Percentiles rank a stretch among this genome's conserved stretches.
Evolutionary conservation across 2,797 vertebrate species (phyloP).

Genomic region (Neosalanx taihuensis): DNA sequence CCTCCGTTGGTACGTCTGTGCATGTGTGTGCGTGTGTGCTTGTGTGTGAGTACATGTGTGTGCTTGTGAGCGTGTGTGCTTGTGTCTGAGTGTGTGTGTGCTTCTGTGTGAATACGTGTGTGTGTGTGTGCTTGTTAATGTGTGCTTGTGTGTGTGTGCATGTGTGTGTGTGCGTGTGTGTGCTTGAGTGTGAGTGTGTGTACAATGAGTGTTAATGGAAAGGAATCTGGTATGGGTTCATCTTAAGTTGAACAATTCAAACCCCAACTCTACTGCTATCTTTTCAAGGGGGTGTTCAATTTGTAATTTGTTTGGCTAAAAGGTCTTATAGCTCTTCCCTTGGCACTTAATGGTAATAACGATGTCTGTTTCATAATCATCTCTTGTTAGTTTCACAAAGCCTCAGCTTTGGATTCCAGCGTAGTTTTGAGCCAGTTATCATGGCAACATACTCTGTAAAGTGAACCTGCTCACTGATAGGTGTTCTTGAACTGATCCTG

Average conservation of each 20-base stretch:
- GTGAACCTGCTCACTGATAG: no score
- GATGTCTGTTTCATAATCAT: no score
- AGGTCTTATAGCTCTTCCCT: no score
- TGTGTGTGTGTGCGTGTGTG: not conserved
- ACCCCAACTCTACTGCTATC: slow-evolving; percentile 5
- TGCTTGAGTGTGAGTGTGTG: slow-evolving; percentile 11
- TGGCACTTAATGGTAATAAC: no score
- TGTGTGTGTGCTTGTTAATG: not conserved
- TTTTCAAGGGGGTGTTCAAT: no score
- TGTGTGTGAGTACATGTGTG: slow-evolving; percentile 2
- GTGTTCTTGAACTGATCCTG: no score
- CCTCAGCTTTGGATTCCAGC: no score
- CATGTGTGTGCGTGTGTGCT: not conserved
- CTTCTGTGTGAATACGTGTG: not conserved
- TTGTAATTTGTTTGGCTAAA: no score
- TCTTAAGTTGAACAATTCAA: slow-evolving; percentile 46
- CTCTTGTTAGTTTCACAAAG: no score
- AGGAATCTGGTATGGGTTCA: slow-evolving; percentile 24
- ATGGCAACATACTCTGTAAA: no score
- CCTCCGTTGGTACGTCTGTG: slow-evolving; percentile 78
- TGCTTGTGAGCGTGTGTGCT: not conserved
- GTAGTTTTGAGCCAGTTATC: no score
- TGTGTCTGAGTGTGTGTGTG: not conserved
- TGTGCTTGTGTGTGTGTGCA: not conserved
- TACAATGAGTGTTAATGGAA: not conserved